Base-by-base conservation (phyloP, 2,888 invertebrate species). In the Stegophylla sp. region DNA sequence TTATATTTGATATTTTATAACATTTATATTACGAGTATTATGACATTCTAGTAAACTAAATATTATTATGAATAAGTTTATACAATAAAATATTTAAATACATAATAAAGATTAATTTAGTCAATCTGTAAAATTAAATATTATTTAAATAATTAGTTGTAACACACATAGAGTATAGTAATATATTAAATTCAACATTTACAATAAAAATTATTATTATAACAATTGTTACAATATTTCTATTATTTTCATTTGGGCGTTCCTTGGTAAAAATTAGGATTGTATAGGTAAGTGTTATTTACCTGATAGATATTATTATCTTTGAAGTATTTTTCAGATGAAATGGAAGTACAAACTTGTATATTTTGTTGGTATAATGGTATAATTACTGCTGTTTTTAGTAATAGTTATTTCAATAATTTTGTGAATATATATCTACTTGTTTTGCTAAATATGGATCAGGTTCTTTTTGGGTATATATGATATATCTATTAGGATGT, bases 281-380 rank as follows among this genome's bases (percentile, higher is more conserved):
- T n/a, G n/a, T n/a, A n/a, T n/a, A n/a, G n/a, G n/a, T 79, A 79
- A 13, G 79, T 48, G 48, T 69, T 79, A 34, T 71, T 77, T 28
- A 28, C 20, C 69, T 59, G 56, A 48, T 77, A 77, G 0, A 56
- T 5, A 67, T 67, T 66, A 20, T 43, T 77, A 20, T 67, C 28
- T 67, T 77, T 67, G 48, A 45, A 67, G 59, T 69, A 59, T 10
- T 45, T 61, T n/a, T 48, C 28, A 13, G 45, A 13, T 28, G 73
- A 45, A 26, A 20, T 13, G 13, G 28, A 63, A 0, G 34, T 28
- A 51, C 26, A 51, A 28, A 26, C 10, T 13, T 28, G 4, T 9
- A 41, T 0, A 51, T 41, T 63, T 61, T 71, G 51, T 41, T 79
- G 79, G n/a, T 79, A 79, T 5, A 61, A 71, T 71, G 48, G 23